Base-by-base conservation (phyloP, 2,113 vertebrate genomes). In the Hippoglossus stenolepis region DNA sequence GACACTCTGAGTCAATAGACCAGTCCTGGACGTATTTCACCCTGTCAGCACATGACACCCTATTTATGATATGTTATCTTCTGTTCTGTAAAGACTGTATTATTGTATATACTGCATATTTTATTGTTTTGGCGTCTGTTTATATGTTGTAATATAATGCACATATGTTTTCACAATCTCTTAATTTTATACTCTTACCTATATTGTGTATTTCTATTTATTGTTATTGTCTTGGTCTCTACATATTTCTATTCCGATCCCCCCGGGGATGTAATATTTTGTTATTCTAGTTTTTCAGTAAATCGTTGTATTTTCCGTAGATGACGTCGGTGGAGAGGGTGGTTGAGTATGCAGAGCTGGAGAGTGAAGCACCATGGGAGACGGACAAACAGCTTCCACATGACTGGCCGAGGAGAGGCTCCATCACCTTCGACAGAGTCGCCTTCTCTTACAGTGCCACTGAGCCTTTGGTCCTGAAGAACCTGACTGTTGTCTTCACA, bases 261-360 rank as follows among this genome's bases (percentile, higher is more conserved):
- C 40, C 40, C 40, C 2, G 10, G 40, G 40, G 40, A 2, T 43
- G 12, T 13, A 43, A 12, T 51, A 51, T 51, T 51, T 51, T 23
- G 4, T 51, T 18, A 1, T 51, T 51, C 15, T 49, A 28, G 17
- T 31, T 38, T n/a, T 11, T 21, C 17, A 49, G 2, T 28, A 38
- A n/a, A 20, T 51, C 3, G 18, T 40, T 43, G 2, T 57, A 4
- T 43, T 64, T 47, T 61, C 49, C 61, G 14, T 79, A 98, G 98
- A 99, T 99, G 97, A 98, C 96, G 40, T 99, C 97, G 1, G 97
- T 97, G 57, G 97, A 99, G 91, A 91, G 97, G 86, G 96, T 99
- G 70, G 92, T 97, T 49, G 97, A 99, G 54, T 99, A 99, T 73
- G 96, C 97, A 14, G 92, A 98, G 59, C 95, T 99, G 66, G 96